These are phyloP conservation scores for Acanthosepion lycidas DNA, from an alignment of 2,888 invertebrate species.

Conservation along the genomic window DNA sequence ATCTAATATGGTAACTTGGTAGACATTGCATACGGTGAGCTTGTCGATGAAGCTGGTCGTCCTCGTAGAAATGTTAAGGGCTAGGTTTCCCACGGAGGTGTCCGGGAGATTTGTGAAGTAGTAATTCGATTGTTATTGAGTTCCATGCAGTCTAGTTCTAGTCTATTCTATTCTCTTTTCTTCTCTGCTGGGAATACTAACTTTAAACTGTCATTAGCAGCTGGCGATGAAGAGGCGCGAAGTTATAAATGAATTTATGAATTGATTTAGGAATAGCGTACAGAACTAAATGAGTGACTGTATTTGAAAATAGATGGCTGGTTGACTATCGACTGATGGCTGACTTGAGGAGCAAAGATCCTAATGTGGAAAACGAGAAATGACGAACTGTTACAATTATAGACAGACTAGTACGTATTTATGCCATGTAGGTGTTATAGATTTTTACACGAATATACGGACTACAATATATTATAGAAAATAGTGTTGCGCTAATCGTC, in stretches of 20 bases:
- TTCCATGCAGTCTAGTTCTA: not conserved
- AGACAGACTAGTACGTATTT: too few relatives aligned
- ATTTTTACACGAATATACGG: too few relatives aligned
- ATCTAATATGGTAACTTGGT: not conserved
- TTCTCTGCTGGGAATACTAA: not conserved
- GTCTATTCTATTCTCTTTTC: not conserved
- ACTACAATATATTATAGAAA: too few relatives aligned
- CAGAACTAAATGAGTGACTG: too few relatives aligned
- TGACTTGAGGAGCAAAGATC: too few relatives aligned
- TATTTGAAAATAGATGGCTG: not conserved
- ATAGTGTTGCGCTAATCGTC: too few relatives aligned
- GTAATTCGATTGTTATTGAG: not conserved
- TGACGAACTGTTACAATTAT: too few relatives aligned
- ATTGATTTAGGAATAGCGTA: not conserved
- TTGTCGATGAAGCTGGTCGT: too few relatives aligned
- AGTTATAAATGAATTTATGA: not conserved
- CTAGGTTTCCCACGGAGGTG: not conserved
- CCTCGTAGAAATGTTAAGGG: not conserved
- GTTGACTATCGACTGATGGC: too few relatives aligned
- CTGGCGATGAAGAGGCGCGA: not conserved
- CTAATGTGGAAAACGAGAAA: too few relatives aligned
- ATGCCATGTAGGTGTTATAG: too few relatives aligned
- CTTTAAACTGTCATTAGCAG: not conserved
- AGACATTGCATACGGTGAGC: not conserved
- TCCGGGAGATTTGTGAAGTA: not conserved